Conservation (phyloP, 2,888 invertebrate species). For the Margaritifera margaritifera region DNA sequence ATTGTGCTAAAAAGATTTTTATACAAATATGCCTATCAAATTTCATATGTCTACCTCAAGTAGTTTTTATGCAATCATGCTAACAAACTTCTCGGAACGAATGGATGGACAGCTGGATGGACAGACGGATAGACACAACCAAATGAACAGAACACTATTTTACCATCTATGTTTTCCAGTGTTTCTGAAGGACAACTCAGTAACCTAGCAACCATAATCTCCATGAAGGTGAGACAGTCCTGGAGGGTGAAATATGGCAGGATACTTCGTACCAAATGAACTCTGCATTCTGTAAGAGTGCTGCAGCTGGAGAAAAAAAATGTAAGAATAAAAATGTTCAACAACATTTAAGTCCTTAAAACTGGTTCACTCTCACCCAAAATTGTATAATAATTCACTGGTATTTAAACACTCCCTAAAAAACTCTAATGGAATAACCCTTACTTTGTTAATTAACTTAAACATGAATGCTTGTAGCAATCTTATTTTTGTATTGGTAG, state of each 20-base stretch:
- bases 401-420: too few species aligned
- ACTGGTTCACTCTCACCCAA: too few species aligned
- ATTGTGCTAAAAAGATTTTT: too few species aligned
- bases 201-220: slow-evolving; percentile 55
- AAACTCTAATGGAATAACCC: neutral
- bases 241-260: slow-evolving; percentile 23
- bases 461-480: neutral
- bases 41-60: too few species aligned
- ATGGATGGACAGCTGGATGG: too few species aligned
- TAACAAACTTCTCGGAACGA: too few species aligned
- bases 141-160: neutral
- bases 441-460: neutral
- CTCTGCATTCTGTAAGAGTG: slow-evolving; percentile 26
- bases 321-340: neutral
- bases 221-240: slow-evolving; percentile 40
- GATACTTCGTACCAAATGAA: slow-evolving; percentile 43
- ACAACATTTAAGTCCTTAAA: too few species aligned
- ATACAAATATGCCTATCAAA: too few species aligned
- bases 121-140: too few species aligned
- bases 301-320: slow-evolving; percentile 37
- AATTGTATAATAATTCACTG: too few species aligned
- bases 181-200: slow-evolving; percentile 40
- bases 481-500: too few species aligned
- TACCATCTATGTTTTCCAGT: slow-evolving; percentile 34
- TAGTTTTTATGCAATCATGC: too few species aligned